Conservation (phyloP, 2,797 vertebrate genomes). For the Mastacembelus armatus region DNA sequence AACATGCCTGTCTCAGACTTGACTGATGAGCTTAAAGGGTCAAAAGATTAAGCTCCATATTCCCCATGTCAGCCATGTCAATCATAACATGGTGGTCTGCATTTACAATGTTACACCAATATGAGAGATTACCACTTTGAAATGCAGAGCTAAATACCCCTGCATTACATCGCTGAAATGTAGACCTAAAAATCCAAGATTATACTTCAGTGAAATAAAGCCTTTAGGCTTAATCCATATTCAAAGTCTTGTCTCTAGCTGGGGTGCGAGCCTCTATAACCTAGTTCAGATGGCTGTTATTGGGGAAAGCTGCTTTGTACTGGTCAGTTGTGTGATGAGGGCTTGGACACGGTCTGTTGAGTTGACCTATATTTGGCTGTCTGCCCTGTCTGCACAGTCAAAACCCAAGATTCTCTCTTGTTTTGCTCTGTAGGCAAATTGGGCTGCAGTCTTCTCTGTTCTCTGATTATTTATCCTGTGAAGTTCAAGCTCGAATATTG, state of each 20-base stretch:
- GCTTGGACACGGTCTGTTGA: conserved; percentile 66
- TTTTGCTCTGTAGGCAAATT: conserved; percentile 44
- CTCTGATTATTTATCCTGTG: conserved; percentile 27
- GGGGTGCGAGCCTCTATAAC: conserved; percentile 66
- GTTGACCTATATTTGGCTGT: conserved; percentile 80
- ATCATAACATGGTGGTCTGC: conserved; percentile 55
- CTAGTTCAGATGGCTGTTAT: conserved; percentile 73
- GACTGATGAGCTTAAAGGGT: conserved; percentile 69
- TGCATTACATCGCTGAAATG: conserved; percentile 71
- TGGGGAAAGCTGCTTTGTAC: conserved; percentile 79
- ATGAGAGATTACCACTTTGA: conserved; percentile 71
- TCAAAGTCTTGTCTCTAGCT: conserved; percentile 74
- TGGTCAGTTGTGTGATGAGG: conserved; percentile 72
- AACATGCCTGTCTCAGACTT: conserved; percentile 62
- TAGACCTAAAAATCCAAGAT: conserved; percentile 77
- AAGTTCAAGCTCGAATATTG: conserved; percentile 2
- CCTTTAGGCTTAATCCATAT: conserved; percentile 80
- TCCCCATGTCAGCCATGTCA: conserved; percentile 63
- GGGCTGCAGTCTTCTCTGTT: neutral
- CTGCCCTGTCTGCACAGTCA: conserved; percentile 57
- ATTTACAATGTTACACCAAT: conserved; percentile 60
- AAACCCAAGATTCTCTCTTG: conserved; percentile 33
- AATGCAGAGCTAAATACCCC: conserved; percentile 68
- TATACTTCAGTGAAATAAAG: conserved; percentile 76
- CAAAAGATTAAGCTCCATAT: conserved; percentile 65